Evolutionary conservation across 2,113 vertebrate genomes (phyloP).

Genomic region (Solenodon paradoxus): DNA sequence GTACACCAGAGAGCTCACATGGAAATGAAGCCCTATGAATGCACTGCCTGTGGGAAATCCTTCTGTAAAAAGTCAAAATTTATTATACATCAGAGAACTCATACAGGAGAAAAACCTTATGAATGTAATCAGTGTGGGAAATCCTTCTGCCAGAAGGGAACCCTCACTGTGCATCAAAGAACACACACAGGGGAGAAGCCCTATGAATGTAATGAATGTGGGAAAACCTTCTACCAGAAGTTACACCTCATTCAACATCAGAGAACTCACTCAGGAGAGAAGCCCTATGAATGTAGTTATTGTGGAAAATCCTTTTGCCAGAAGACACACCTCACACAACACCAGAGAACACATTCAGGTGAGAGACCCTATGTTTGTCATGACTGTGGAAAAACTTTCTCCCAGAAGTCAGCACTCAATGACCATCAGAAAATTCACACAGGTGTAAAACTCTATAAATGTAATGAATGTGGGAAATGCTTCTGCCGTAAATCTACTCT

Average conservation of each 20-base stretch:
- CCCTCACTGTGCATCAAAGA: constrained; percentile 71
- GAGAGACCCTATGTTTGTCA: constrained; percentile 80
- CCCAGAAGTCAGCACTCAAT: constrained; percentile 79
- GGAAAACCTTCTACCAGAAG: constrained; percentile 76
- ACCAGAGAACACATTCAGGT: constrained; percentile 78
- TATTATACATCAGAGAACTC: constrained; percentile 76
- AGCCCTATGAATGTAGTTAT: constrained; percentile 75
- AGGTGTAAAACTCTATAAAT: constrained; percentile 73
- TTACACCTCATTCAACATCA: constrained; percentile 78
- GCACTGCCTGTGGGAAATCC: constrained; percentile 71
- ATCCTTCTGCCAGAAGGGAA: constrained; percentile 70
- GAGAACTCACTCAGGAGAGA: constrained; percentile 77
- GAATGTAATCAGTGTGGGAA: constrained; percentile 76
- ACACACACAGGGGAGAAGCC: constrained; percentile 79
- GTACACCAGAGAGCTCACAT: constrained; percentile 60
- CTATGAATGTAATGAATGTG: constrained; percentile 69
- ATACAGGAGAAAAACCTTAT: constrained; percentile 80
- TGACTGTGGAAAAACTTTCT: constrained; percentile 81
- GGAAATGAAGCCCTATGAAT: constrained; percentile 70
- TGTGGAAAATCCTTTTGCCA: constrained; percentile 76
- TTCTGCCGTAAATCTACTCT: constrained; percentile 80
- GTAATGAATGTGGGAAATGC: constrained; percentile 78
- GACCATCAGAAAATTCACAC: constrained; percentile 80
- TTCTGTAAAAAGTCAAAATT: constrained; percentile 79
- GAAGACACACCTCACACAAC: constrained; percentile 77